Conservation (phyloP, 2,113 vertebrate genomes). For the Sorex fumeus region DNA sequence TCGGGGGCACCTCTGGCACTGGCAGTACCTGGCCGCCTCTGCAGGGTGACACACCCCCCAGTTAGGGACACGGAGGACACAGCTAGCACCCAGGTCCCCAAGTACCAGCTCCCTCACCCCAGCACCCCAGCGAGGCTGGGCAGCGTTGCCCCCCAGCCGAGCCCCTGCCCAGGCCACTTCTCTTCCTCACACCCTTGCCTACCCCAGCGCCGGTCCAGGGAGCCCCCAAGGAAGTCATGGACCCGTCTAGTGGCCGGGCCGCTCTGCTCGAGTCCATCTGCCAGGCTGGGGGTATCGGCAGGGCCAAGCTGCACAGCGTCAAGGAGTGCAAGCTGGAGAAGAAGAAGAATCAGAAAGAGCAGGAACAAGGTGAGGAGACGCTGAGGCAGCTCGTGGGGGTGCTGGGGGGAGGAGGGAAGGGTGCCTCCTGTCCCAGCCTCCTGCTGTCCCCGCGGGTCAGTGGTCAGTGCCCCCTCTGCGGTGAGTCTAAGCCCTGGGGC, state of each 20-base stretch:
- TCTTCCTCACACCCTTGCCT: background rate
- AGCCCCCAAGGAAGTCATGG: conserved; percentile 92
- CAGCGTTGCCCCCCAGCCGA: background rate
- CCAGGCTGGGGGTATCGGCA: conserved; percentile 97
- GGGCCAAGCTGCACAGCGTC: conserved; percentile 95
- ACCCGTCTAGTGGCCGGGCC: conserved; percentile 94
- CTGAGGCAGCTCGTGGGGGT: background rate
- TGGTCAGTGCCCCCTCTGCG: background rate
- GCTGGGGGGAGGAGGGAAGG: too few species aligned
- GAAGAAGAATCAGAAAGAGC: conserved; percentile 98
- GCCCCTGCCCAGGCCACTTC: background rate
- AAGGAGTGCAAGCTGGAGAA: conserved; percentile 97
- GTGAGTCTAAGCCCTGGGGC: background rate
- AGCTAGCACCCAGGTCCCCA: background rate
- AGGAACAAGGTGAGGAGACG: conserved; percentile 93
- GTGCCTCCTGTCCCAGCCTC: background rate
- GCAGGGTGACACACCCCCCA: too few species aligned
- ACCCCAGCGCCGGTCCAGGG: conserved; percentile 88
- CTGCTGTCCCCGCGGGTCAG: too few species aligned
- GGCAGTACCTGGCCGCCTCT: too few species aligned
- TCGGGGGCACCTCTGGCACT: background rate
- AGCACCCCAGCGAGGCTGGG: background rate
- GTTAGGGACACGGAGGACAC: background rate
- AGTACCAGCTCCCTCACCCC: too few species aligned
- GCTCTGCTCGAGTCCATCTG: conserved; percentile 97